Base-by-base conservation (phyloP, 2,888 invertebrate species). In the Andrena bucephala region DNA sequence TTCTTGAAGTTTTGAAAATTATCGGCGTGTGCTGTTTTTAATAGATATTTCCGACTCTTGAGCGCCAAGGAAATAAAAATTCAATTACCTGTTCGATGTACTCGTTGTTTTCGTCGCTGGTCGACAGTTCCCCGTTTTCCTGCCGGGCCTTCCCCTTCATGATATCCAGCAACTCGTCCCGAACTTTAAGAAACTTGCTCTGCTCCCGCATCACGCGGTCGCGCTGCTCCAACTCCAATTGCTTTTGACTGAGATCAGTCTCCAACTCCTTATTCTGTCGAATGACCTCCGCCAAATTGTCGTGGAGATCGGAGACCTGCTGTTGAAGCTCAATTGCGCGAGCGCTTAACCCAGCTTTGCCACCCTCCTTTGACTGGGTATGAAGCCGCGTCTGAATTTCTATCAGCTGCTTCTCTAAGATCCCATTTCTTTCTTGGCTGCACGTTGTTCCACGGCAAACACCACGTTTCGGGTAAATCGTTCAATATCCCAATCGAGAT, bases 141-240 rank as follows among this genome's bases (percentile, higher is more conserved):
- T 73, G 83, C 52, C 72, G 74, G 85, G 95, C 95, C 91, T 96
- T 96, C 74, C 95, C 95, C 90, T 96, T 95, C 81, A 96, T 93
- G 92, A 96, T 94, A 65, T 94, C 95, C 85, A 96, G 95, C 84
- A 96, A 92, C 87, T 96, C 96, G 84, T 96, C 96, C 10, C 96
- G 94, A 88, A 95, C 95, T 94, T 95, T 95, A 86, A 96, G 94
- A 87, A 96, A 94, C 91, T 95, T 95, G 93, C 95, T 95, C 94
- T 96, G 95, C 89, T 96, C 95, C 87, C 95, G 95, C 92, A 96
- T 95, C 78, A 95, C 95, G 75, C 95, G 95, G 79, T 95, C 95
- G 88, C 96, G 95, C 71, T 95, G 95, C 70, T 96, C 95, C 10
- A 96, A 91, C 80, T 95, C 95, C 73, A 95, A 95, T 50, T 96